Evolutionary conservation across 1,140 invertebrate genomes (phyloP).

Genomic region (Pogonus chalceus): DNA sequence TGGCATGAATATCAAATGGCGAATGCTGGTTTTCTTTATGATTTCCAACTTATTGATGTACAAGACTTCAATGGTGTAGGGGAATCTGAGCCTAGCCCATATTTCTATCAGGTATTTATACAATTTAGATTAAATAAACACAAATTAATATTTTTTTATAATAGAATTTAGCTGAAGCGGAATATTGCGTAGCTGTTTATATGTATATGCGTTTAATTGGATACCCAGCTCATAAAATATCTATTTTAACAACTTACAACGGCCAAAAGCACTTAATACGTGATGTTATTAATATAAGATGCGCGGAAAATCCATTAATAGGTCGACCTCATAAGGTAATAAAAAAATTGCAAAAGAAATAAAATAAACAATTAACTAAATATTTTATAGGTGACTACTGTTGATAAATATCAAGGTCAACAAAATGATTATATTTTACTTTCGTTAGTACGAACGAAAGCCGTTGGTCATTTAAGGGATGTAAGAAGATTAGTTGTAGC

Average conservation of each 20-base stretch:
- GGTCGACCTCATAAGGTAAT: constrained; percentile 85
- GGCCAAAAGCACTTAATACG: constrained; percentile 96
- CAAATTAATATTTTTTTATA: constrained; percentile 17
- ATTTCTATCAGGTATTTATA: constrained; percentile 84
- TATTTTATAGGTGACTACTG: constrained; percentile 63
- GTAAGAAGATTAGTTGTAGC: constrained; percentile 94
- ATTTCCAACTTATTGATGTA: constrained; percentile 96
- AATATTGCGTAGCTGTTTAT: constrained; percentile 94
- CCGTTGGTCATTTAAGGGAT: constrained; percentile 94
- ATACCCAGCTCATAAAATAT: constrained; percentile 95
- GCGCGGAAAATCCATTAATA: constrained; percentile 93
- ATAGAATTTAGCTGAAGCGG: constrained; percentile 96
- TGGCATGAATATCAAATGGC: constrained; percentile 76
- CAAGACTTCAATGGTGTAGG: constrained; percentile 94
- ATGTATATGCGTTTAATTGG: constrained; percentile 98
- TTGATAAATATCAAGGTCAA: constrained; percentile 99
- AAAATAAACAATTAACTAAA: constrained; percentile 5
- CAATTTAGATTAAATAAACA: constrained; percentile 5
- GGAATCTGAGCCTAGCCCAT: constrained; percentile 95
- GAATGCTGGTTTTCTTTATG: constrained; percentile 86
- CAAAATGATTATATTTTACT: constrained; percentile 98
- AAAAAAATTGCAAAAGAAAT: background rate
- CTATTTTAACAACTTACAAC: constrained; percentile 99
- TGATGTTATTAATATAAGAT: constrained; percentile 91
- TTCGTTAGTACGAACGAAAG: constrained; percentile 89